phyloP scores from a whole-genome alignment of 1,140 invertebrate species.

The Drosophila varians region DNA sequence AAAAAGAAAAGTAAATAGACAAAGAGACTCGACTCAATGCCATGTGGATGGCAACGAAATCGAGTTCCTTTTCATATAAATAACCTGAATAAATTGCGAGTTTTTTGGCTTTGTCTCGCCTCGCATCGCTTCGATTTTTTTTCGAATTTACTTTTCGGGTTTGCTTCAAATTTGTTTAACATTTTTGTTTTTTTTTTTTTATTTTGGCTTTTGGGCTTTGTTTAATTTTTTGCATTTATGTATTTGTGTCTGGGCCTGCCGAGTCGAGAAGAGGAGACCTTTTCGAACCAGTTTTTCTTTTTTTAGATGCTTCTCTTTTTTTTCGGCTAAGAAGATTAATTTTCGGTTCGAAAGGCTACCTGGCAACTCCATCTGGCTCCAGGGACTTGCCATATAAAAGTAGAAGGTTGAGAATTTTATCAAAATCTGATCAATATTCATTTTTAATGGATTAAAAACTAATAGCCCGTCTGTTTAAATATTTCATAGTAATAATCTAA shows the following conservation, averaged over 20 bases:
- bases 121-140: constrained; percentile 24
- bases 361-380: constrained; percentile 22
- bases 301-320: too few relatives aligned
- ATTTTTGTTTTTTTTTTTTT: not conserved
- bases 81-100: constrained; percentile 13
- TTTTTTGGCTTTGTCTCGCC: constrained; percentile 6
- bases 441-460: not conserved
- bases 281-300: constrained; percentile 38
- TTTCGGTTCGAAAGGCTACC: constrained; percentile 4
- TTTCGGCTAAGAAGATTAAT: constrained; percentile 35
- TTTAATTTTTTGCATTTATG: constrained; percentile 31
- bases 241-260: constrained; percentile 29
- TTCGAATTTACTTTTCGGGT: not conserved
- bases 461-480: too few relatives aligned
- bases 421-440: too few relatives aligned
- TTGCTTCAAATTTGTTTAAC: constrained; percentile 26
- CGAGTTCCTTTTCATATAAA: constrained; percentile 13
- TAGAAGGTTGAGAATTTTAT: not conserved
- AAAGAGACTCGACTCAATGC: constrained; percentile 32
- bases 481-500: too few relatives aligned
- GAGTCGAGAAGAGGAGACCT: constrained; percentile 13
- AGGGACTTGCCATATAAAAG: not conserved
- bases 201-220: not conserved
- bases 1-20: constrained; percentile 1
- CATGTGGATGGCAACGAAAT: constrained; percentile 36